These are phyloP conservation scores for Seriola dumerili DNA, from an alignment of 2,113 vertebrate genomes.

Conservation along the genomic window DNA sequence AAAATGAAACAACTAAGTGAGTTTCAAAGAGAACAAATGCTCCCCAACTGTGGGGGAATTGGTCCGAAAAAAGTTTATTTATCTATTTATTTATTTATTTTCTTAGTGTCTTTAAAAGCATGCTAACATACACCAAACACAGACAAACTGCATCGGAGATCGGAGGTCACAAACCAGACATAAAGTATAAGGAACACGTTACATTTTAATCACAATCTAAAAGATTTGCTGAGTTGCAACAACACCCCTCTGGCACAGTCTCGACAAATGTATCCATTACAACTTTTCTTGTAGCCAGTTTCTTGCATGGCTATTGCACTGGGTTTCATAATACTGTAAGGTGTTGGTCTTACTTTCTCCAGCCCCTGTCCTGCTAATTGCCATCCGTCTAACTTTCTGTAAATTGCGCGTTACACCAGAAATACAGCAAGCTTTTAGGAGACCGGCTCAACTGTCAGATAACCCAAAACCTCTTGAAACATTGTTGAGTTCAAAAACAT, in stretches of 20 bases:
- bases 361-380: slow-evolving; percentile 25
- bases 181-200: no score
- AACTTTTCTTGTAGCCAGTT: background rate
- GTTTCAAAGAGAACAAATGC: background rate
- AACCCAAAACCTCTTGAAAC: background rate
- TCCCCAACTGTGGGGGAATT: no score
- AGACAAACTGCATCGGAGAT: no score
- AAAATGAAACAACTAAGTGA: background rate
- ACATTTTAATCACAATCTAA: no score
- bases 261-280: background rate
- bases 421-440: slow-evolving; percentile 3
- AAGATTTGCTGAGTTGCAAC: background rate
- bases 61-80: no score
- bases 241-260: background rate
- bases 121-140: no score
- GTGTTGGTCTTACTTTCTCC: background rate
- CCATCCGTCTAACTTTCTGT: background rate
- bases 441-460: background rate
- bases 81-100: no score
- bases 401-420: slow-evolving; percentile 4
- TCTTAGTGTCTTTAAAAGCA: no score
- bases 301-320: slow-evolving; percentile 33
- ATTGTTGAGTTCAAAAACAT: background rate
- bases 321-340: slow-evolving; percentile 32
- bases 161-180: no score